phyloP scores from a whole-genome alignment of 1,140 invertebrate species.

The Cydia pomonella region DNA sequence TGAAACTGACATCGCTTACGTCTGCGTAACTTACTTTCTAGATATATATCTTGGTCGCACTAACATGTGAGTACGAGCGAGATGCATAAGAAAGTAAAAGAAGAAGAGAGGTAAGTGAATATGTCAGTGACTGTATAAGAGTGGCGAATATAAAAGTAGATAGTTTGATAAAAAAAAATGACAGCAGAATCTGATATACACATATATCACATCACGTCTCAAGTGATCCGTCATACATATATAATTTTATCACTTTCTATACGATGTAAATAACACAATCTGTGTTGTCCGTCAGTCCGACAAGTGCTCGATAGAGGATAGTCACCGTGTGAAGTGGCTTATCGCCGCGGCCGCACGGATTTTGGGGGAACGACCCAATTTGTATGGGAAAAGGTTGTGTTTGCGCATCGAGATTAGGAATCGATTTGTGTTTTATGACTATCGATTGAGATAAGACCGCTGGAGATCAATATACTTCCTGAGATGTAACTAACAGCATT shows the following conservation, averaged over 20 bases:
- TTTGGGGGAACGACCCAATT: conserved; percentile 33
- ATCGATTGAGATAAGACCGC: neutral
- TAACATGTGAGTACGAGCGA: no score
- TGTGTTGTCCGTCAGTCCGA: conserved; percentile 34
- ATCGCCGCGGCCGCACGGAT: conserved; percentile 39
- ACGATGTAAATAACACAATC: conserved; percentile 32
- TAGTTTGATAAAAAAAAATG: neutral
- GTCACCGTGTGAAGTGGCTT: conserved; percentile 44
- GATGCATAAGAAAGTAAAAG: no score
- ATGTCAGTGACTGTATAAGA: no score
- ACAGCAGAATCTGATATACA: neutral
- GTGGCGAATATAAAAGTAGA: no score
- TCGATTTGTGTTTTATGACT: conserved; percentile 17
- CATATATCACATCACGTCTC: neutral
- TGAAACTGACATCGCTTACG: no score
- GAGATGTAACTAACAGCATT: neutral
- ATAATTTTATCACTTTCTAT: conserved; percentile 25
- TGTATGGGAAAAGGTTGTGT: conserved; percentile 35
- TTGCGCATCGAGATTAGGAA: conserved; percentile 14
- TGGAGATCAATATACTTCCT: neutral
- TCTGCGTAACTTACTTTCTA: no score
- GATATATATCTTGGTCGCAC: no score
- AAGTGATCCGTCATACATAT: neutral
- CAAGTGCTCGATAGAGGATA: conserved; percentile 42
- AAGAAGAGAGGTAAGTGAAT: no score